Evolutionary conservation across 2,797 vertebrate species (phyloP), one percentile per base, ranked within the genome.

Genomic region (Vultur gryphus): DNA sequence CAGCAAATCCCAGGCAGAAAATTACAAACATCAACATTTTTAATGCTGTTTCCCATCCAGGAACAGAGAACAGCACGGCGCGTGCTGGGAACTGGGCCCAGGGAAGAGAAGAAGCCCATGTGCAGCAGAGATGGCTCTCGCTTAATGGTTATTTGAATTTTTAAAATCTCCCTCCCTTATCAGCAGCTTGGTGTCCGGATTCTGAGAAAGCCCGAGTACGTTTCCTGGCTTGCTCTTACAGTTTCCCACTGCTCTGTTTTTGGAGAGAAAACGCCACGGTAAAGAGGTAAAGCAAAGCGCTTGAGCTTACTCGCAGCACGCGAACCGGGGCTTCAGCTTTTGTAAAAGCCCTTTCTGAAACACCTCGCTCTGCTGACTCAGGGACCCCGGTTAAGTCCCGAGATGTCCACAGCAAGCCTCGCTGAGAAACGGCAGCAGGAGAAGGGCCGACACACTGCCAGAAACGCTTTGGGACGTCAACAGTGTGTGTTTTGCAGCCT

Each of bases 401-500:
- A 29, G 49, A 19, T 2, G 66, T 8, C 25, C 35, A 13, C 3
- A 6, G 41, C 20, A 24, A 85, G 4, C 35, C 61, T 51, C 1
- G 3, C 13, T 1, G 11, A 80, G 67, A 41, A 51, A 57, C 0
- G 1, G 55, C 31, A 64, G 46, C 0, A 3, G 57, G 10, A 85
- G 16, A 65, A 65, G 46, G 51, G 35, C 14, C 12, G 8, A 17
- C 10, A 2, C 35, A 4, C 26, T 5, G 4, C 10, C 31, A 75
- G 35, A 35, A 62, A 51, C 0, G 1, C 37, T 54, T 43, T 9
- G 31, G n/a, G 57, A 21, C 3, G 4, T 14, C 31, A 28, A 11
- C 25, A 14, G 46, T 0, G 7, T 2, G 37, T 16, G 26, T 25
- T 61, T n/a, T 17, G 46, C 35, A 59, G 86, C 62, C 44, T 6